phyloP scores from a whole-genome alignment of 1,140 invertebrate species.

The Popillia japonica region DNA sequence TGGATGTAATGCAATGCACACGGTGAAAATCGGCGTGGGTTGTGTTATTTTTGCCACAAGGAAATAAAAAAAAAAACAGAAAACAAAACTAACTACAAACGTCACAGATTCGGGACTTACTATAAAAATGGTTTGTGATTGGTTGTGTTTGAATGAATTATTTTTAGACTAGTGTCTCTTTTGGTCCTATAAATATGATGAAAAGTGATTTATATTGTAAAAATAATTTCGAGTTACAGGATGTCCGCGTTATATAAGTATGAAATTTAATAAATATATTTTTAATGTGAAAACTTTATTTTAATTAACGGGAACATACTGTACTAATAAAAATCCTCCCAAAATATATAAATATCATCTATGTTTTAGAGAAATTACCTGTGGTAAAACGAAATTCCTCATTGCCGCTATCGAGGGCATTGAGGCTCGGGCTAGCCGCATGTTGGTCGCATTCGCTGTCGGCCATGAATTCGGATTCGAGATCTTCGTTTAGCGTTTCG shows the following conservation, averaged over 20 bases:
- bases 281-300: too few relatives aligned
- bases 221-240: background rate
- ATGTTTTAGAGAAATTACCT: constrained; percentile 57
- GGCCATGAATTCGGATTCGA: constrained; percentile 75
- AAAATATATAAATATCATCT: background rate
- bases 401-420: constrained; percentile 71
- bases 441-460: constrained; percentile 72
- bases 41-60: background rate
- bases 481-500: constrained; percentile 74
- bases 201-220: background rate
- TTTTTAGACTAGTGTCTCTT: constrained; percentile 40
- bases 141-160: background rate
- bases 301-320: background rate
- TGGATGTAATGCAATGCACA: too few relatives aligned
- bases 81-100: constrained; percentile 12
- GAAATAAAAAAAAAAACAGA: background rate
- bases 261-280: background rate
- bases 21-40: too few relatives aligned
- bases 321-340: background rate
- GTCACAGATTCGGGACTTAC: constrained; percentile 25
- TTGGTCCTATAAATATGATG: constrained; percentile 39
- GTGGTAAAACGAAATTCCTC: constrained; percentile 68
- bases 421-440: constrained; percentile 66
- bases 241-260: background rate
- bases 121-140: constrained; percentile 19